A percentile compares a stretch with the other conserved stretches of the same genome.
phyloP scores from a whole-genome alignment of 1,140 invertebrate species.

The Bombus terrestris region DNA sequence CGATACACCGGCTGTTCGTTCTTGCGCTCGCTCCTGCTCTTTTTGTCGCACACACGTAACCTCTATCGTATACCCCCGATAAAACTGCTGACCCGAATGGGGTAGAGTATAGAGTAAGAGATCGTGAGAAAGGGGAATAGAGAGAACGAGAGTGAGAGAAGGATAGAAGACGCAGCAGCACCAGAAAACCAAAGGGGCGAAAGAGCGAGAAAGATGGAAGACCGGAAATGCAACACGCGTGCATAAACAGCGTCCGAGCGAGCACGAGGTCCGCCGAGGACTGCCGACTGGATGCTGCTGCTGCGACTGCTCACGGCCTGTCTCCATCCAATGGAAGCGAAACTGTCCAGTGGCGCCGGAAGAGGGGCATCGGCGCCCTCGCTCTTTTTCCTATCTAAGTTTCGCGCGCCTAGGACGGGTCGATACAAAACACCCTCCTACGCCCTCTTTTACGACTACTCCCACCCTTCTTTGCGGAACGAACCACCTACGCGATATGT shows the following conservation, averaged over 20 bases:
- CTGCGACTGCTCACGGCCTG: conserved; percentile 33
- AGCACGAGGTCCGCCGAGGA: conserved; percentile 61
- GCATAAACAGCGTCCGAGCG: conserved; percentile 55
- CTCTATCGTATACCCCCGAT: conserved; percentile 31
- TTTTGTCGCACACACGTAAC: conserved; percentile 17
- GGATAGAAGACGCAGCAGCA: not conserved
- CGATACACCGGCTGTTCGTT: conserved; percentile 42
- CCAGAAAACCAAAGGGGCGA: conserved; percentile 20
- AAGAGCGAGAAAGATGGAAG: conserved; percentile 46
- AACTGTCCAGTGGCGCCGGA: conserved; percentile 63
- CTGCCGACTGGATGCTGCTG: conserved; percentile 63
- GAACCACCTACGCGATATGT: not conserved
- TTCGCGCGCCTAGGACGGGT: conserved; percentile 34
- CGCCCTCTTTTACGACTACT: conserved; percentile 19
- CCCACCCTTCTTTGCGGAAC: not conserved
- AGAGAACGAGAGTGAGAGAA: not conserved
- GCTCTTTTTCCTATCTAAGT: conserved; percentile 30
- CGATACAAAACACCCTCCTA: conserved; percentile 60
- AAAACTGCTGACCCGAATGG: conserved; percentile 57
- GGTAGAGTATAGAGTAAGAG: conserved; percentile 20
- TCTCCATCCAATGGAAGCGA: conserved; percentile 48
- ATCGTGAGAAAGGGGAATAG: conserved; percentile 33
- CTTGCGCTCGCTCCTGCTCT: not conserved
- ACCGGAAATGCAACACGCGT: conserved; percentile 52
- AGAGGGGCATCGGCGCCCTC: conserved; percentile 47